Conservation (phyloP, 2,113 vertebrate genomes). For the Rhizomys pruinosus region DNA sequence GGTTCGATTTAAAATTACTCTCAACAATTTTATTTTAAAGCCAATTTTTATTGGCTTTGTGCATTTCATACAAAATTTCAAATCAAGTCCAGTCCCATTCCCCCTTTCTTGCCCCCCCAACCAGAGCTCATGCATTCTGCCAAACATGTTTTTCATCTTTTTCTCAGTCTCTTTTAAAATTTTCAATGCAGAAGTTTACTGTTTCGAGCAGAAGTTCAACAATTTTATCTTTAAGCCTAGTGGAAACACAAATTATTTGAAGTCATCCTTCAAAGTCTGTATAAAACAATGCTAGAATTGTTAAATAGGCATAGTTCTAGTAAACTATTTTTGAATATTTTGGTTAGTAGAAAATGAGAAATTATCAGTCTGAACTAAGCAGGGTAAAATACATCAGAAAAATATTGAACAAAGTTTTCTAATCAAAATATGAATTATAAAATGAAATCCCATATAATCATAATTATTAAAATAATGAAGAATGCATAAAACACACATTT, state of each 20-base stretch:
- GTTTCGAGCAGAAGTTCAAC: no score
- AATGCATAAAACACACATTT: neutral
- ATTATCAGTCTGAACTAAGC: constrained; percentile 23
- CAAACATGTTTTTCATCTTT: no score
- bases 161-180: no score
- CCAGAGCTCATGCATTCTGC: no score
- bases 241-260: neutral
- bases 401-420: neutral
- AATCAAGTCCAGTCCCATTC: no score
- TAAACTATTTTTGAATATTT: neutral
- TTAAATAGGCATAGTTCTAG: neutral
- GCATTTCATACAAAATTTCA: no score
- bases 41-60: no score
- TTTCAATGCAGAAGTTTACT: no score
- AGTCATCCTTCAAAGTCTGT: neutral
- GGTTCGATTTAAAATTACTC: constrained; percentile 1
- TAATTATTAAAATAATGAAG: neutral
- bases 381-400: neutral
- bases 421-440: neutral
- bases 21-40: neutral
- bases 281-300: neutral
- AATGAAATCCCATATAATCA: neutral
- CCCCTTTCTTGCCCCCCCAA: no score
- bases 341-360: neutral
- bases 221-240: neutral